These are phyloP conservation scores for Salmo trutta DNA, from an alignment of 2,797 vertebrate genomes.

Conservation along the genomic window DNA sequence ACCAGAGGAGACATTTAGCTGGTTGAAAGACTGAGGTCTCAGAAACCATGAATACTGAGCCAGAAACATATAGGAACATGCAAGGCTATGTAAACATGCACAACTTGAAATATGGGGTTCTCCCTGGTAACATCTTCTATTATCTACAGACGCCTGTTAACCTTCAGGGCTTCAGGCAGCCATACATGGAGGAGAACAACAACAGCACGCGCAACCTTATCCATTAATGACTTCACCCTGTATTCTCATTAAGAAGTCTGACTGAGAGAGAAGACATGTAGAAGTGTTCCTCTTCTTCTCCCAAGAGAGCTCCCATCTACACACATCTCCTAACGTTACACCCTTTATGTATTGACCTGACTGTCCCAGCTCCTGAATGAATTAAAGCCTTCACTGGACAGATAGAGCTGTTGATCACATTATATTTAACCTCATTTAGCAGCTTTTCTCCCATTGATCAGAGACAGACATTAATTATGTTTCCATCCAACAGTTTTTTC, in stretches of 20 bases:
- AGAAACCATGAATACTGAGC: background rate
- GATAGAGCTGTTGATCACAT: constrained; percentile 54
- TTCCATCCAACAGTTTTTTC: no score
- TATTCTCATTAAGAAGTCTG: background rate
- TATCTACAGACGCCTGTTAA: background rate
- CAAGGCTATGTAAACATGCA: background rate
- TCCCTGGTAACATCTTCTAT: background rate
- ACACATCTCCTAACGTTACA: background rate
- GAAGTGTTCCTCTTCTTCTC: background rate
- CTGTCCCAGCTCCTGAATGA: background rate
- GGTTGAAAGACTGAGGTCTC: background rate
- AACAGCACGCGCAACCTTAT: no score
- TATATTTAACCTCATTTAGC: constrained; percentile 64
- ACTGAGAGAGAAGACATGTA: background rate
- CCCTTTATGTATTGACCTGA: background rate
- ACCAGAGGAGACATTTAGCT: background rate
- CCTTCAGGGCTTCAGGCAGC: background rate
- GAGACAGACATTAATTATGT: constrained; percentile 33
- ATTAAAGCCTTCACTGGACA: background rate
- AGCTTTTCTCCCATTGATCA: constrained; percentile 52
- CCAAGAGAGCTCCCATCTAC: background rate
- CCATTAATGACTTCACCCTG: no score
- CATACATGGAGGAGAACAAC: no score
- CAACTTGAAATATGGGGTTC: background rate
- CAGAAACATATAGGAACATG: background rate